Evolutionary conservation across 2,888 invertebrate species (phyloP).

Genomic region (Rosalia funebris): DNA sequence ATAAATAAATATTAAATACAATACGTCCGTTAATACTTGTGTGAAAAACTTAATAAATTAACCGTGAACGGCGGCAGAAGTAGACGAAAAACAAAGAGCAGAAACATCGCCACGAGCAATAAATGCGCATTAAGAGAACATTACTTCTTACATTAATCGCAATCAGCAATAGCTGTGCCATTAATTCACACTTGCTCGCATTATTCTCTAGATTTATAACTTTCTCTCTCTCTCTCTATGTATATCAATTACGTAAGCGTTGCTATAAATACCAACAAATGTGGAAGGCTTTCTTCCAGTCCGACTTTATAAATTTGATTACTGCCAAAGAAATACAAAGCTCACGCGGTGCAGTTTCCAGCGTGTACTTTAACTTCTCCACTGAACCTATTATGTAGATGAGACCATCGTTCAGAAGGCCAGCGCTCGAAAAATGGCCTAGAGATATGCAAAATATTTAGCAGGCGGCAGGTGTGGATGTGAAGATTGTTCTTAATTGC

Average conservation of each 20-base stretch:
- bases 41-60: constrained; percentile 1
- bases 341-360: not conserved
- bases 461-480: not conserved
- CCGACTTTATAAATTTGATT: not conserved
- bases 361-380: too few species aligned
- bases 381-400: too few species aligned
- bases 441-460: not conserved
- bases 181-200: constrained; percentile 18
- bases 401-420: too few species aligned
- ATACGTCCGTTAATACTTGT: not conserved
- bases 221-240: not conserved
- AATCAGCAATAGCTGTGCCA: constrained; percentile 9
- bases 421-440: too few species aligned
- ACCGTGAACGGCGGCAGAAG: not conserved
- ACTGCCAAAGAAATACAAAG: not conserved
- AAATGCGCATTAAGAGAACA: constrained; percentile 11
- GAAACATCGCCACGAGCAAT: constrained; percentile 6
- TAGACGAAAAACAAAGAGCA: constrained; percentile 3
- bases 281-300: not conserved
- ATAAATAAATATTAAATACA: not conserved
- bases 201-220: constrained; percentile 9
- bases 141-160: constrained; percentile 15
- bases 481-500: not conserved
- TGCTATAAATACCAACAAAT: not conserved
- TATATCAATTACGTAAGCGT: constrained; percentile 6